Evolutionary conservation across 2,888 invertebrate species (phyloP).

Genomic region (Pollenia amentaria): DNA sequence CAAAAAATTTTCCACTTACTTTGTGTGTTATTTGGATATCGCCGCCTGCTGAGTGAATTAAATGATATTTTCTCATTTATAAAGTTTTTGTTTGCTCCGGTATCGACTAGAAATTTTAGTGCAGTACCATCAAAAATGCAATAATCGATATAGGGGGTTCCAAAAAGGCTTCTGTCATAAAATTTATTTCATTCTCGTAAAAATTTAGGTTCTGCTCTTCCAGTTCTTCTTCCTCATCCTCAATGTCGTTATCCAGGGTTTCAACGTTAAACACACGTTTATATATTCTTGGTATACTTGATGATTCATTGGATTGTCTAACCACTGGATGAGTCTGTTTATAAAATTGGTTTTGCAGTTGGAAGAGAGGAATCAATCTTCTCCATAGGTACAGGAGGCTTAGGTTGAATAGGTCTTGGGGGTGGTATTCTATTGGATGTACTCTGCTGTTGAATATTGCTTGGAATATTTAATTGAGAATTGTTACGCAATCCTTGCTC

Average conservation of each 20-base stretch:
- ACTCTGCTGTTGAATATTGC: neutral
- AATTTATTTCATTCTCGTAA: neutral
- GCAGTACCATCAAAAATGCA: constrained; percentile 7
- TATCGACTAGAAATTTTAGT: neutral
- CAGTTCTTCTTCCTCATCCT: neutral
- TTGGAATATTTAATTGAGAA: neutral
- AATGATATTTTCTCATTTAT: constrained; percentile 3
- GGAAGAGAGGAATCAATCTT: constrained; percentile 7
- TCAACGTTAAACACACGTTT: neutral
- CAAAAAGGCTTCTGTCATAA: constrained; percentile 31
- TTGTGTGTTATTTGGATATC: constrained; percentile 24
- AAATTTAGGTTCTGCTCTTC: neutral
- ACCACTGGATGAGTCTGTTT: constrained; percentile 27
- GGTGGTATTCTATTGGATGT: constrained; percentile 1
- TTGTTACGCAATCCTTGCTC: neutral
- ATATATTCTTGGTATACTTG: constrained; percentile 9
- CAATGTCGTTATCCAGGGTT: neutral
- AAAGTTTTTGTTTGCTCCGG: neutral
- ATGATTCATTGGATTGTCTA: constrained; percentile 41
- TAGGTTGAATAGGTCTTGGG: constrained; percentile 28
- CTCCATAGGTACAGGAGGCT: constrained; percentile 27
- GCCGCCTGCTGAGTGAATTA: constrained; percentile 7
- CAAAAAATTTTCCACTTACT: constrained; percentile 20
- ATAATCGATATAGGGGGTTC: constrained; percentile 9
- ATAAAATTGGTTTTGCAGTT: constrained; percentile 28